Conservation (phyloP, 2,113 vertebrate species). For the Australoheros scitulus region DNA sequence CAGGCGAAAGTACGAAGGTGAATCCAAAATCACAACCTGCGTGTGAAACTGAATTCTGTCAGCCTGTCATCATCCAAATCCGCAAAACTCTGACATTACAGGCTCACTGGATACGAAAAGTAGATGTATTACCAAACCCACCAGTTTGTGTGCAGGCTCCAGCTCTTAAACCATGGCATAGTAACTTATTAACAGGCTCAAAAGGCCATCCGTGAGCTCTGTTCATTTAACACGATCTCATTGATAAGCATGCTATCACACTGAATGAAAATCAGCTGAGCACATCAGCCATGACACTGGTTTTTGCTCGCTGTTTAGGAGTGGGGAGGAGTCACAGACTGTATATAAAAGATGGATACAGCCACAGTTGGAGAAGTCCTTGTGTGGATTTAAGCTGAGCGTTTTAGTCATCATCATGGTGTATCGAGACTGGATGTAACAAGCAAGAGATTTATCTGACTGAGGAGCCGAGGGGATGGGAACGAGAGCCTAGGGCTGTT, state of each 20-base stretch:
- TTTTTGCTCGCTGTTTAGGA: neutral
- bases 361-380: too few relatives aligned
- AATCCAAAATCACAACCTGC: neutral
- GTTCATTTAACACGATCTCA: neutral
- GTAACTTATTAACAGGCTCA: neutral
- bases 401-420: neutral
- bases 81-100: too few relatives aligned
- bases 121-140: neutral
- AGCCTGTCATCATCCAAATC: neutral
- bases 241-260: neutral
- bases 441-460: neutral
- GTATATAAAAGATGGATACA: neutral
- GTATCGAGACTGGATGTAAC: neutral
- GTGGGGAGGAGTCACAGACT: neutral
- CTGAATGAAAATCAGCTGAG: neutral
- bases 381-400: too few relatives aligned
- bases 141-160: neutral
- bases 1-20: constrained; percentile 48
- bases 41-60: neutral
- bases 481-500: neutral
- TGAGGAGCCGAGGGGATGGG: too few relatives aligned
- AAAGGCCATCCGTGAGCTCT: neutral
- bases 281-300: neutral
- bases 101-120: neutral
- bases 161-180: neutral